A percentile compares a stretch with the other conserved stretches of the same genome.
Evolutionary conservation across 2,113 vertebrate genomes (phyloP).

Genomic region (Hiodon alosoides): DNA sequence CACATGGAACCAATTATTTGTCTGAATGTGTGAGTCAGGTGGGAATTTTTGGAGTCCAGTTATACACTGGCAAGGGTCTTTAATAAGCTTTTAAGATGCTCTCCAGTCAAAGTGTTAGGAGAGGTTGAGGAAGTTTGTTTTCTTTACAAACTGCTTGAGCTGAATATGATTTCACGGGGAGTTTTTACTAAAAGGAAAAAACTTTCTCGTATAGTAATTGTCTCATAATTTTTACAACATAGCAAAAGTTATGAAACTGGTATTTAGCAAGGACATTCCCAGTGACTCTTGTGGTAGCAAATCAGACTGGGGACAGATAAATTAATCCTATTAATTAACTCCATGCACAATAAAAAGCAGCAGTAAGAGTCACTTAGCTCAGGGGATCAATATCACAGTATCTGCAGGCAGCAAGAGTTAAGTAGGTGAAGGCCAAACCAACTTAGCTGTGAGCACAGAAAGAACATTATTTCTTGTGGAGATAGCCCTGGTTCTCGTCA

Average conservation of each 20-base stretch:
- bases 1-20: not conserved
- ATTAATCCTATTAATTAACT: not conserved
- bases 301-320: not conserved
- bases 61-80: too few species aligned
- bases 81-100: too few species aligned
- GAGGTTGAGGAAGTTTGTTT: too few species aligned
- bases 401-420: slow-evolving; percentile 9
- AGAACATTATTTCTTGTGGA: not conserved
- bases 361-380: not conserved
- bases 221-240: not conserved
- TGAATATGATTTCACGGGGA: too few species aligned
- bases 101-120: too few species aligned
- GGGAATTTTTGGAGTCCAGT: not conserved
- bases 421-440: not conserved
- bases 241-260: not conserved
- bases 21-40: not conserved
- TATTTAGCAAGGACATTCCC: not conserved
- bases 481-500: not conserved
- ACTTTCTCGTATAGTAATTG: too few species aligned
- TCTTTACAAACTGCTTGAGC: too few species aligned
- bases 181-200: too few species aligned
- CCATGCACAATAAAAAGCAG: not conserved
- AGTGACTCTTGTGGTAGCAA: not conserved
- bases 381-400: not conserved
- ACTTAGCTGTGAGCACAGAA: not conserved